phyloP scores from a whole-genome alignment of 2,113 vertebrate genomes.

The Meleagris gallopavo region DNA sequence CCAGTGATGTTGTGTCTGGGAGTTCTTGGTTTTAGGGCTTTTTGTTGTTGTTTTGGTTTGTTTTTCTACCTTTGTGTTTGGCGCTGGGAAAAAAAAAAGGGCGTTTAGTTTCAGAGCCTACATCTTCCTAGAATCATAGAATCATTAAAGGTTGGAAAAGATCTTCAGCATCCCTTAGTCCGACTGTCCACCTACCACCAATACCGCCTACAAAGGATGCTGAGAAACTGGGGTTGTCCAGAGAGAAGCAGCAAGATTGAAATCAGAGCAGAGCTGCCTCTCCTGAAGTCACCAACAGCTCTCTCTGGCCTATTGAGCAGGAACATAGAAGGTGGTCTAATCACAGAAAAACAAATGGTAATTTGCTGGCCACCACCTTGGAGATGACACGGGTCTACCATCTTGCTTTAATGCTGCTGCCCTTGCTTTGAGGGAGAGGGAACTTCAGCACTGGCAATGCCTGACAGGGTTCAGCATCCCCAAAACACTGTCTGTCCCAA shows the following conservation, averaged over 20 bases:
- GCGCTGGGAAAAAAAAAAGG: no score
- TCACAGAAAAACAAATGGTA: not conserved
- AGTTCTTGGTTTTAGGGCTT: not conserved
- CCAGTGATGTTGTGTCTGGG: no score
- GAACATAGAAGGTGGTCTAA: not conserved
- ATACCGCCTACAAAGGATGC: not conserved
- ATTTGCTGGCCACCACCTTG: not conserved
- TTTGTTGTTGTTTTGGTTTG: not conserved
- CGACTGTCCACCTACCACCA: no score
- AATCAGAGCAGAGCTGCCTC: not conserved
- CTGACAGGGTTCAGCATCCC: fast-evolving
- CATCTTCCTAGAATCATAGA: not conserved
- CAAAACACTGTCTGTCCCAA: not conserved
- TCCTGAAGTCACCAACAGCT: not conserved
- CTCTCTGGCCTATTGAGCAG: not conserved
- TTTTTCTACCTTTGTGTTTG: not conserved
- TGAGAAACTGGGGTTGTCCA: not conserved
- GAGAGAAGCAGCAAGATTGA: not conserved
- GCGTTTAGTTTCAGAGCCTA: not conserved
- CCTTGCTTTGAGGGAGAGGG: not conserved
- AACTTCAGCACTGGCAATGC: no score
- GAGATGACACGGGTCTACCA: not conserved
- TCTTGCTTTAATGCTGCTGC: not conserved
- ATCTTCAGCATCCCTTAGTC: no score
- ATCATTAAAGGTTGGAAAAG: no score